Percentiles rank a stretch among this genome's conserved stretches.
Evolutionary conservation across 2,797 vertebrate genomes (phyloP).

Genomic region (Alauda arvensis): DNA sequence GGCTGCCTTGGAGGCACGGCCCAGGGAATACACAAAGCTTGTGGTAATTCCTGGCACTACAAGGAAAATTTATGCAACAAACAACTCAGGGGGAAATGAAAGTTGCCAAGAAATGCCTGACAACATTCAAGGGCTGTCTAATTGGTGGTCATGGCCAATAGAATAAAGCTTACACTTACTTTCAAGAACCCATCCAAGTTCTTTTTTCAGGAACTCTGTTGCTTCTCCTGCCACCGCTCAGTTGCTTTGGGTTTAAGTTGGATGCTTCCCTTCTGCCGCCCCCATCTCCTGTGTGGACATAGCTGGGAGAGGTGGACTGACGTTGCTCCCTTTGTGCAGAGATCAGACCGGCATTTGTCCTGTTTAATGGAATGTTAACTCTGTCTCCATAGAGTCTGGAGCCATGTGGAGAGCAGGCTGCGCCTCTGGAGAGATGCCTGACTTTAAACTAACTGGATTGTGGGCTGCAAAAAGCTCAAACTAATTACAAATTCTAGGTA

Average conservation of each 20-base stretch:
- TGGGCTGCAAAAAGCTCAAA: background rate
- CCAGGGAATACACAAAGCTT: background rate
- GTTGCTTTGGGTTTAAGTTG: background rate
- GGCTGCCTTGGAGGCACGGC: background rate
- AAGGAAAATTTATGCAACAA: background rate
- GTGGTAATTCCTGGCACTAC: background rate
- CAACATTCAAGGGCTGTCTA: background rate
- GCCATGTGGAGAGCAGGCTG: background rate
- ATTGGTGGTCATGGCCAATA: background rate
- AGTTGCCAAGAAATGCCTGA: background rate
- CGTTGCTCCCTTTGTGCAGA: background rate
- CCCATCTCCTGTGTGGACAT: background rate
- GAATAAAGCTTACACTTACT: background rate
- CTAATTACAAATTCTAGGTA: background rate
- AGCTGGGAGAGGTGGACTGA: background rate
- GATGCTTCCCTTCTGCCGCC: background rate
- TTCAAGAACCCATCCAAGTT: background rate
- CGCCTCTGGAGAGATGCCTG: background rate
- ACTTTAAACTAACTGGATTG: background rate
- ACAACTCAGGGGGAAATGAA: background rate
- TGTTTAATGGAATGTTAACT: background rate
- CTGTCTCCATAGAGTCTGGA: background rate
- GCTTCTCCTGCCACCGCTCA: background rate
- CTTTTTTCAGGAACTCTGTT: background rate
- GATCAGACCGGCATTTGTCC: background rate